Percentiles rank a stretch among this genome's conserved stretches.
Evolutionary conservation across 2,888 invertebrate species (phyloP).

Genomic region (Drosophila helvetica): DNA sequence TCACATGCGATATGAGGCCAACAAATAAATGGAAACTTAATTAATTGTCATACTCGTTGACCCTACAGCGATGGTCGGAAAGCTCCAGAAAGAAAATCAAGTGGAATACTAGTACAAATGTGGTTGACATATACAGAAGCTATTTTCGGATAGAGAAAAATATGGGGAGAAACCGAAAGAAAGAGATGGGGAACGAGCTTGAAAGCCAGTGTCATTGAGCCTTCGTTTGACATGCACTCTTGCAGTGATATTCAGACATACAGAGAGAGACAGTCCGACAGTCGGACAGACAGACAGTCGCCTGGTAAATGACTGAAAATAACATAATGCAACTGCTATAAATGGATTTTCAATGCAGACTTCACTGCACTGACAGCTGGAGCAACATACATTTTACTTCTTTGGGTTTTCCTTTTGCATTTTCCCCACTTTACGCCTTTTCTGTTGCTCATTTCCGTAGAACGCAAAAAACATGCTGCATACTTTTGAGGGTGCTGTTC

Average conservation of each 20-base stretch:
- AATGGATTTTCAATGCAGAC: conserved; percentile 48
- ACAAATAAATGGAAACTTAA: conserved; percentile 57
- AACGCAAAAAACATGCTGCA: conserved; percentile 44
- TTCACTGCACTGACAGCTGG: conserved; percentile 42
- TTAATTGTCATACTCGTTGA: conserved; percentile 35
- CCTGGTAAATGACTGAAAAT: conserved; percentile 34
- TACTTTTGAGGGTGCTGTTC: conserved; percentile 45
- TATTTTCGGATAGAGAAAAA: background rate
- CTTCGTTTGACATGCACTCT: conserved; percentile 32
- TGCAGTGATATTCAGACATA: conserved; percentile 23
- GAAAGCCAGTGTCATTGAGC: conserved; percentile 27
- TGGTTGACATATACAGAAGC: conserved; percentile 30
- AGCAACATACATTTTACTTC: conserved; percentile 26
- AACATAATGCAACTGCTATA: conserved; percentile 46
- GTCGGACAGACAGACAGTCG: conserved; percentile 17
- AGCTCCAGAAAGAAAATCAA: conserved; percentile 16
- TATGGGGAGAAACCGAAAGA: background rate
- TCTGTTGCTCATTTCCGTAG: conserved; percentile 54
- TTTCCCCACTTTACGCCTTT: background rate
- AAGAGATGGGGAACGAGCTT: background rate
- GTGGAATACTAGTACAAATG: conserved; percentile 11
- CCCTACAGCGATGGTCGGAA: background rate
- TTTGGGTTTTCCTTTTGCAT: background rate
- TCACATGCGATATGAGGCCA: conserved; percentile 27
- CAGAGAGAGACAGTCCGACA: background rate